Percentiles rank a stretch among this genome's conserved stretches.
Conservation (phyloP, 2,888 invertebrate species). For the Tachina fera region DNA sequence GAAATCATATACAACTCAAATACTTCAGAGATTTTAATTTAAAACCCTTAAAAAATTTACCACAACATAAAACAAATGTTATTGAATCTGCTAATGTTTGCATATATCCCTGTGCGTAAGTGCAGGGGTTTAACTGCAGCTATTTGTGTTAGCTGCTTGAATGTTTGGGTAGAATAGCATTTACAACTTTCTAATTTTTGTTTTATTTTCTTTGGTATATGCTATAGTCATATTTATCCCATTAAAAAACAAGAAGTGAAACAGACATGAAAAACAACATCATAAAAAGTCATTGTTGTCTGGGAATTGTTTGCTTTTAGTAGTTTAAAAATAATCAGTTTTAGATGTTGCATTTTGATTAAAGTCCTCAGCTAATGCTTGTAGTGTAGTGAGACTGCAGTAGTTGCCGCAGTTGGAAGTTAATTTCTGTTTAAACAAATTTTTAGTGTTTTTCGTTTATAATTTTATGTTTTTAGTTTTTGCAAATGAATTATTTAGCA, state of each 20-base stretch:
- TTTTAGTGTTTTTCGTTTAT: not conserved
- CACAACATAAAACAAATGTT: too few relatives aligned
- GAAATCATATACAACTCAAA: too few relatives aligned
- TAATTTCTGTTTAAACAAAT: constrained; percentile 7
- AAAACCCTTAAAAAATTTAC: not conserved
- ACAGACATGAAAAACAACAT: not conserved
- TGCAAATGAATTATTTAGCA: constrained; percentile 4
- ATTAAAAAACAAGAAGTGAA: not conserved
- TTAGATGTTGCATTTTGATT: constrained; percentile 14
- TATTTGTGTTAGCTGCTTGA: not conserved
- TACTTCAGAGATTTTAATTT: not conserved
- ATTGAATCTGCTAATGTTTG: not conserved
- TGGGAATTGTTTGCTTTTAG: constrained; percentile 15
- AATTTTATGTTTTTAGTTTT: not conserved
- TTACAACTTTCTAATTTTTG: not conserved
- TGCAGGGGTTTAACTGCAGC: not conserved
- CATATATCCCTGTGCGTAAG: not conserved
- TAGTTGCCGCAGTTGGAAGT: constrained; percentile 20
- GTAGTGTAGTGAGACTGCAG: constrained; percentile 10
- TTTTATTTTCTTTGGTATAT: not conserved
- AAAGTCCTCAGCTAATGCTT: not conserved
- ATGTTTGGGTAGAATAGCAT: not conserved
- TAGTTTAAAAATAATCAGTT: constrained; percentile 4
- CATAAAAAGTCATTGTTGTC: constrained; percentile 5
- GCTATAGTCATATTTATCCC: not conserved